Percentiles rank a stretch among this genome's conserved stretches.
phyloP scores from a whole-genome alignment of 2,888 invertebrate species.

The Brachypalpus laphriformis region DNA sequence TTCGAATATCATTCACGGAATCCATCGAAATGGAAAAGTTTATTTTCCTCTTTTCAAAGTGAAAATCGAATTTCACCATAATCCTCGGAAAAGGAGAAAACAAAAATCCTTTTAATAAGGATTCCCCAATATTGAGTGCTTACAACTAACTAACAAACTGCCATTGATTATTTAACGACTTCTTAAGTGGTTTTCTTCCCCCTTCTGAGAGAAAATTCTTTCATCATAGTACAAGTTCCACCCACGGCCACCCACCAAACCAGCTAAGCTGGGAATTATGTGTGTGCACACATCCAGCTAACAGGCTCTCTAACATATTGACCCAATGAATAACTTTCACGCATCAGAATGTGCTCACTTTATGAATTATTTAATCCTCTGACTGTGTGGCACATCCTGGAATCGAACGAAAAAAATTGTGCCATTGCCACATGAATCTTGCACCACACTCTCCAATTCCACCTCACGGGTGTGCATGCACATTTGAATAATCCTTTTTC shows the following conservation, averaged over 20 bases:
- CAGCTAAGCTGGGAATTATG: constrained; percentile 66
- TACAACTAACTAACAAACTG: constrained; percentile 72
- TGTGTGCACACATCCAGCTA: constrained; percentile 59
- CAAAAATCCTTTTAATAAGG: constrained; percentile 58
- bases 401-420: constrained; percentile 37
- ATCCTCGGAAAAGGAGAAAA: constrained; percentile 42
- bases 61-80: constrained; percentile 66
- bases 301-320: constrained; percentile 66
- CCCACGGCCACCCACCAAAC: background rate
- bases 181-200: constrained; percentile 81
- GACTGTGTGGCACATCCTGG: constrained; percentile 20
- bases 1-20: constrained; percentile 7
- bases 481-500: constrained; percentile 74
- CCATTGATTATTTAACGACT: constrained; percentile 83
- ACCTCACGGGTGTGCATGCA: constrained; percentile 15
- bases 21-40: constrained; percentile 39
- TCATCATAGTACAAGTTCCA: constrained; percentile 16
- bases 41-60: constrained; percentile 39
- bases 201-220: constrained; percentile 24
- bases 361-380: constrained; percentile 71
- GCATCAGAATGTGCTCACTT: constrained; percentile 69
- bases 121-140: constrained; percentile 56
- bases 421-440: constrained; percentile 27
- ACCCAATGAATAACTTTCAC: constrained; percentile 73
- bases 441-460: background rate